These are phyloP conservation scores for Zosterops lateralis DNA, from an alignment of 2,113 vertebrate species.

Conservation along the genomic window DNA sequence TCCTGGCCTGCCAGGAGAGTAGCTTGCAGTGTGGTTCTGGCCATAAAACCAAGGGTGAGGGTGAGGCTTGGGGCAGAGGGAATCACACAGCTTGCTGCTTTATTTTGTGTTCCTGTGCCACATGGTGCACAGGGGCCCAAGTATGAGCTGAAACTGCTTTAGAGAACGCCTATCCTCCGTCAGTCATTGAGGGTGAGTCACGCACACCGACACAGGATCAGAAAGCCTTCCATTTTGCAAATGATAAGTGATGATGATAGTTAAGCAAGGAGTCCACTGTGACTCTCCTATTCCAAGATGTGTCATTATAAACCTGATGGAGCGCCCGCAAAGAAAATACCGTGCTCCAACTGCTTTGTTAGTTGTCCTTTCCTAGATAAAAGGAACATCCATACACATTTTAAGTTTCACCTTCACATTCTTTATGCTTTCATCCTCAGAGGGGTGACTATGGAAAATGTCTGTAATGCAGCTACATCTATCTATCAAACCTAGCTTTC, in stretches of 20 bases:
- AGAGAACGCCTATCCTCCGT: neutral
- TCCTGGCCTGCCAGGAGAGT: neutral
- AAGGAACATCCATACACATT: slow-evolving; percentile 68
- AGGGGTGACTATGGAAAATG: slow-evolving; percentile 17
- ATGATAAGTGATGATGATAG: slow-evolving; percentile 70
- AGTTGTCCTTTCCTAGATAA: slow-evolving; percentile 67
- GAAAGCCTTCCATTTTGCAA: slow-evolving; percentile 61
- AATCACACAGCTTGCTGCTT: neutral
- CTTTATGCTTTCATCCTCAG: slow-evolving; percentile 39
- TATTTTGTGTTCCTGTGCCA: neutral
- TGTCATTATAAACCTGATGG: slow-evolving; percentile 70
- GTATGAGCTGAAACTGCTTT: neutral
- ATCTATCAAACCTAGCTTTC: slow-evolving; percentile 26
- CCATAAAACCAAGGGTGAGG: neutral
- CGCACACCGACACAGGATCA: neutral
- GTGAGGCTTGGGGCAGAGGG: rapidly evolving
- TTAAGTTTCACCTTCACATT: slow-evolving; percentile 65
- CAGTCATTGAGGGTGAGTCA: slow-evolving; percentile 12
- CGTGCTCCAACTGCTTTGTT: slow-evolving; percentile 57
- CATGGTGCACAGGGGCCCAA: neutral
- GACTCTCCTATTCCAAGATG: slow-evolving; percentile 47
- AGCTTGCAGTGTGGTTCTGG: neutral
- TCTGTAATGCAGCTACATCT: neutral
- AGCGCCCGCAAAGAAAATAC: slow-evolving; percentile 62
- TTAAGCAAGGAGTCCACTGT: slow-evolving; percentile 48